These are phyloP conservation scores for Cephus cinctus DNA, from an alignment of 1,140 invertebrate species.

Conservation along the genomic window DNA sequence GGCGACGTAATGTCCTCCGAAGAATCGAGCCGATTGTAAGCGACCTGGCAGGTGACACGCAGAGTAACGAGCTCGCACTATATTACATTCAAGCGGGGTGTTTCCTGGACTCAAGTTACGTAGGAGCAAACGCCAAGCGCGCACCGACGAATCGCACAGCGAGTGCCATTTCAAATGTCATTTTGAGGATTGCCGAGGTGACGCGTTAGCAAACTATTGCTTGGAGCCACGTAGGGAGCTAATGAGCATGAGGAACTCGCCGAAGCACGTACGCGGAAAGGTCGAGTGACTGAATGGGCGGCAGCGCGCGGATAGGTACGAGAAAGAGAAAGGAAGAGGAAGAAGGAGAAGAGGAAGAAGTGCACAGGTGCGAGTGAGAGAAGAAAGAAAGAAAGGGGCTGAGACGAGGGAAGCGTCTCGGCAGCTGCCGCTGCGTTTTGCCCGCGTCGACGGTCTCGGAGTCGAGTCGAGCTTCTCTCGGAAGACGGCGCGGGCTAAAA, in stretches of 20 bases:
- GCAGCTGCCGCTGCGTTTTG: slow-evolving; percentile 42
- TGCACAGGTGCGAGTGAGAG: slow-evolving; percentile 34
- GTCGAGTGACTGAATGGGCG: too few species aligned
- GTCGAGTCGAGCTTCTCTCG: slow-evolving; percentile 15
- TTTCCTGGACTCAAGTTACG: background rate
- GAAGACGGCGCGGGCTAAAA: background rate
- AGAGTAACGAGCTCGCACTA: background rate
- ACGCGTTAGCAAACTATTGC: too few species aligned
- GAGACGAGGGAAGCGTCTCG: slow-evolving; percentile 28
- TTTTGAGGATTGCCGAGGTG: too few species aligned
- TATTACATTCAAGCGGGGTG: background rate
- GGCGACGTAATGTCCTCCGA: too few species aligned
- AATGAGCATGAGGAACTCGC: slow-evolving; percentile 10
- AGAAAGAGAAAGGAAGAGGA: slow-evolving; percentile 9
- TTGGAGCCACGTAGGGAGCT: background rate
- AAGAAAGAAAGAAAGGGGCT: slow-evolving; percentile 26
- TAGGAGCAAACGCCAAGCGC: background rate
- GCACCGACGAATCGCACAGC: background rate
- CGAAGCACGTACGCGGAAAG: slow-evolving; percentile 22
- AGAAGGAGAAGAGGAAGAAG: slow-evolving; percentile 27
- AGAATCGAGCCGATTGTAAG: too few species aligned
- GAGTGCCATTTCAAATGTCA: too few species aligned
- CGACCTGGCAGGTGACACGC: too few species aligned
- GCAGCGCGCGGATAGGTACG: too few species aligned
- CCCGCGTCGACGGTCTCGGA: slow-evolving; percentile 31